Percentiles rank a stretch among this genome's conserved stretches.
These are phyloP conservation scores for Dicycla oo DNA, from an alignment of 2,888 invertebrate genomes.

Conservation along the genomic window DNA sequence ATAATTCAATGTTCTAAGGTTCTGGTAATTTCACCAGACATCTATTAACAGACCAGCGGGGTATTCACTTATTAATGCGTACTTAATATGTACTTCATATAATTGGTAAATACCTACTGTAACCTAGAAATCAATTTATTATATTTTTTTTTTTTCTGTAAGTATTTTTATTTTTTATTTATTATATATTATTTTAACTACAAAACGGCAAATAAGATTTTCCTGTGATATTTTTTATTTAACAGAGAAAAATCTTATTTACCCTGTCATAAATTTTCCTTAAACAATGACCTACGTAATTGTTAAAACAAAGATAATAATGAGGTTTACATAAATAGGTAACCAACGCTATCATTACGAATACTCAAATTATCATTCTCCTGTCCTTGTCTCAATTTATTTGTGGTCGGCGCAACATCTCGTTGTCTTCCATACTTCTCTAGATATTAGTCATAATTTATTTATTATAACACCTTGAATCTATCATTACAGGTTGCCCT, in stretches of 20 bases:
- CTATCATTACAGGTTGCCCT: no score
- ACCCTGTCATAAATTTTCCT: not conserved
- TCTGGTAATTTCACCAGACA: not conserved
- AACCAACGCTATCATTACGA: not conserved
- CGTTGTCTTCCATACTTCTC: no score
- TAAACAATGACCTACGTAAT: not conserved
- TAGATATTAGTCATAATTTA: no score
- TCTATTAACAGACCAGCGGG: not conserved
- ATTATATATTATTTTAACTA: not conserved
- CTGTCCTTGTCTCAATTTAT: no score
- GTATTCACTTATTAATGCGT: no score
- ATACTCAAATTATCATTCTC: no score
- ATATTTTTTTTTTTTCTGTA: no score
- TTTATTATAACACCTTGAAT: no score
- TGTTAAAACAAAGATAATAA: not conserved
- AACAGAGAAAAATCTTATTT: not conserved
- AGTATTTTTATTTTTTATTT: no score
- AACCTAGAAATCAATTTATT: not conserved
- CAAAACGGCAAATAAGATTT: not conserved
- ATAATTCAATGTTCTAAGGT: slow-evolving; percentile 2
- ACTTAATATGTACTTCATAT: not conserved
- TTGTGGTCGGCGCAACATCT: no score
- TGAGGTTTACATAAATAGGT: not conserved
- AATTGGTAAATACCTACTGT: not conserved
- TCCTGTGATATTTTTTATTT: not conserved